Conservation (phyloP, 1,140 invertebrate genomes). For the Brachionus asplanchnoidis region DNA sequence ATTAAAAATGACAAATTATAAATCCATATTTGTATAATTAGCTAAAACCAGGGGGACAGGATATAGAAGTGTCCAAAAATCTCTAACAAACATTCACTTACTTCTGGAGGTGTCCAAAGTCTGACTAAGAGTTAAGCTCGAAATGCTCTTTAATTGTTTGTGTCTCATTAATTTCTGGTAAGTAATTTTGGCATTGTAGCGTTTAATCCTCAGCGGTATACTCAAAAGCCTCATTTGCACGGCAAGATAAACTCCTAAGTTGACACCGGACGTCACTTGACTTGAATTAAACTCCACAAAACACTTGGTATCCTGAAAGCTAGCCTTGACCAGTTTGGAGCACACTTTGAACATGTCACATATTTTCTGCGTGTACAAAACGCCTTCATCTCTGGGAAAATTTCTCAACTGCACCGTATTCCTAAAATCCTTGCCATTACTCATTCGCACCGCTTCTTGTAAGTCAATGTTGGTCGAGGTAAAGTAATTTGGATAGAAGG, state of each 20-base stretch:
- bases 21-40: too few species aligned
- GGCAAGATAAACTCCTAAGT: slow-evolving; percentile 31
- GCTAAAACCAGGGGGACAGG: too few species aligned
- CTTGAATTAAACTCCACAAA: slow-evolving; percentile 31
- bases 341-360: slow-evolving; percentile 35
- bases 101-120: not conserved
- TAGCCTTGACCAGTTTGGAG: not conserved
- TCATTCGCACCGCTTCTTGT: not conserved
- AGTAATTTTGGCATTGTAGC: slow-evolving; percentile 6
- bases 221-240: slow-evolving; percentile 29
- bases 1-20: too few species aligned
- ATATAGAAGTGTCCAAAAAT: too few species aligned
- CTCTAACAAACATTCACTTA: not conserved
- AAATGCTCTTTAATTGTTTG: not conserved
- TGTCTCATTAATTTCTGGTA: not conserved
- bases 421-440: not conserved
- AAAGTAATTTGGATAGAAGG: slow-evolving; percentile 41
- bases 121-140: not conserved
- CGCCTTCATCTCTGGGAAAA: slow-evolving; percentile 15
- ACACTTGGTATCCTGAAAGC: slow-evolving; percentile 3
- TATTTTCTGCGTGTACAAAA: slow-evolving; percentile 29
- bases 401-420: slow-evolving; percentile 35
- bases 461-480: not conserved
- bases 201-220: slow-evolving; percentile 12
- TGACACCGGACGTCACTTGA: slow-evolving; percentile 9